Base-by-base conservation (phyloP, 2,888 invertebrate genomes). In the Eupithecia pulchellata region DNA sequence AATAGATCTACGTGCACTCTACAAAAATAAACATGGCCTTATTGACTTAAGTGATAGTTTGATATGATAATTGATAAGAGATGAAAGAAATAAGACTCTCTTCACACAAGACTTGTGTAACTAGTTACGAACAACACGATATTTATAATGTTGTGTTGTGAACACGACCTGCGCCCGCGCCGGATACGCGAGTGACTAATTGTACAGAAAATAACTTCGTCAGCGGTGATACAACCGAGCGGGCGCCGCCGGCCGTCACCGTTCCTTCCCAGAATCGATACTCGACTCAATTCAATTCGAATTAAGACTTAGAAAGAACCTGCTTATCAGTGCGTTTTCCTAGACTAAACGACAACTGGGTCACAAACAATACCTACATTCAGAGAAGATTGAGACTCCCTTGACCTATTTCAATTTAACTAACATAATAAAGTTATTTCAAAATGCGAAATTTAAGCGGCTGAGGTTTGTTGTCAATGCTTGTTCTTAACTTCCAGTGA, bases 151-250 rank as follows among this genome's bases (percentile, higher is more conserved):
- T 69, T 71, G 66, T 75, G 74, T 69, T 72, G 76, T 72, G 77
- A 72, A 80, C 88, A 84, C 84, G 87, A 83, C 86, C 82, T 89
- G 87, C 86, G 85, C 85, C 74, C 84, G 90, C 91, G 91, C 88
- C 93, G 93, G 92, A 92, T 93, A 91, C 91, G 87, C 88, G 92
- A 84, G 92, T 94, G 93, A 93, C 93, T 93, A 93, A 93, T 91
- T 86, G 88, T 84, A 90, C 93, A 93, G 93, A 93, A 93, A 93
- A 93, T 93, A 93, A 92, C 92, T 92, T 89, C 89, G 92, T 91
- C 92, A 93, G 91, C 87, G 84, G 88, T 92, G 92, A 93, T 91
- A 92, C 92, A 91, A 80, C n/a, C 85, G 84, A 76, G 82, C 81
- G 81, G 83, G 58, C n/a, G n/a, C n/a, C n/a, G n/a, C 58, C 20